Evolutionary conservation across 2,113 vertebrate species (phyloP), one percentile per base, ranked within the genome.

Genomic region (Pituophis catenifer): DNA sequence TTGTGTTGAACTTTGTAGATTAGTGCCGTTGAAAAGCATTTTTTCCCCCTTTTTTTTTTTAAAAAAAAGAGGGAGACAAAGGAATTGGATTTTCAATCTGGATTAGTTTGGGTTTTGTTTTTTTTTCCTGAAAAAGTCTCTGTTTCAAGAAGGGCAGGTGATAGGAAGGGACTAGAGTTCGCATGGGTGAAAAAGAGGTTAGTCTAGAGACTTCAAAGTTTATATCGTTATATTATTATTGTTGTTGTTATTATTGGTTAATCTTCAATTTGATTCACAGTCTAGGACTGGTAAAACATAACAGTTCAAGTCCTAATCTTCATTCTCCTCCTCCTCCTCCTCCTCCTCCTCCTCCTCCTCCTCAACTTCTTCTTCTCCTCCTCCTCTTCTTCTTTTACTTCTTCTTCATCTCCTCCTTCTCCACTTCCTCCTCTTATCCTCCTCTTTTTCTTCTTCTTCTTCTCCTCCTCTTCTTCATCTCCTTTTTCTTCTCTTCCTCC

Each of bases 311-410:
- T 62, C 58, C 23, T 62, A 62, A 26, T 19, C 58, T 23, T 0
- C 57, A 2, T 13, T 10, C 3, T 55, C 54, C 13, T 55, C 54
- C 3, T 13, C 54, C 15, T 55, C 54, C 15, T 55, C 13, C 3
- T 55, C 54, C 13, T 55, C 54, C 3, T 13, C 54, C 15, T 55
- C 54, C 15, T 17, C 54, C 0, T 17, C 54, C 52, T 10, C 9
- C 52, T 10, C 8, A 1, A n/a, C n/a, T 9, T 52, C 8, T 9
- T 1, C 9, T 1, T 1, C 52, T 10, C 6, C 52, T 10, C 44
- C 44, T 48, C 44, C 44, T 52, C 52, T 1, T 52, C 52, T 10
- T 10, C 52, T 52, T 10, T 8, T 52, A 10, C 52, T 52, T 52
- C 52, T 52, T 10, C 52, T 52, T 15, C 13, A 4, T 12, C 12